Evolutionary conservation across 2,888 invertebrate species (phyloP), one percentile per base, ranked within the genome.

Genomic region (Dasysyrphus albostriatus): DNA sequence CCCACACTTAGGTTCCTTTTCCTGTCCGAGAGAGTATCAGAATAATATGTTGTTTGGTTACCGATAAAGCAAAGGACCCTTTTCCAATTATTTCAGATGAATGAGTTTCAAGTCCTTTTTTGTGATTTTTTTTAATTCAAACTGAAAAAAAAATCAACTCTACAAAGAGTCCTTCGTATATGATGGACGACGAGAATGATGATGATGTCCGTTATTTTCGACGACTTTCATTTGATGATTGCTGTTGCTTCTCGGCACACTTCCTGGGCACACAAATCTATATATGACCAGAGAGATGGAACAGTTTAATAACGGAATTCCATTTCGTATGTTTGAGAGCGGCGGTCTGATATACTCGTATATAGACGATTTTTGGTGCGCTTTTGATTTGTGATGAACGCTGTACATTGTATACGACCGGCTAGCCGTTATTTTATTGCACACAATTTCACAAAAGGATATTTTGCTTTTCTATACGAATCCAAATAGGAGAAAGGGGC

Each of bases 41-140:
- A 73, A 88, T 87, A 88, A 88, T 88, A 88, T 88, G 89, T 88
- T 89, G 88, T 89, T 88, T 89, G 88, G 88, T 88, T 88, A 89
- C 88, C 88, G 89, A 89, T 89, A 88, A 88, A 88, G 83, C 81
- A 63, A 37, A 58, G 78, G 78, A 81, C 84, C 88, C 88, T 88
- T 89, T 89, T 89, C 89, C 89, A 89, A 90, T 90, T 89, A 89
- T 90, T 90, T 78, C 89, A 88, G 89, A 88, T 89, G 90, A 89
- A 89, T 89, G 89, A 88, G 88, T 89, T 89, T 89, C 87, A 85
- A 88, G 83, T 88, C 80, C 76, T 88, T 72, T 84, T 88, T 88
- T 82, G 42, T 24, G 16, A 34, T 72, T 49, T 69, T 77, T 83
- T 72, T 83, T 74, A 39, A 61, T 75, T 69, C 65, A 70, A 70